Conservation (phyloP, 1,140 invertebrate species). For the Ooceraea biroi region DNA sequence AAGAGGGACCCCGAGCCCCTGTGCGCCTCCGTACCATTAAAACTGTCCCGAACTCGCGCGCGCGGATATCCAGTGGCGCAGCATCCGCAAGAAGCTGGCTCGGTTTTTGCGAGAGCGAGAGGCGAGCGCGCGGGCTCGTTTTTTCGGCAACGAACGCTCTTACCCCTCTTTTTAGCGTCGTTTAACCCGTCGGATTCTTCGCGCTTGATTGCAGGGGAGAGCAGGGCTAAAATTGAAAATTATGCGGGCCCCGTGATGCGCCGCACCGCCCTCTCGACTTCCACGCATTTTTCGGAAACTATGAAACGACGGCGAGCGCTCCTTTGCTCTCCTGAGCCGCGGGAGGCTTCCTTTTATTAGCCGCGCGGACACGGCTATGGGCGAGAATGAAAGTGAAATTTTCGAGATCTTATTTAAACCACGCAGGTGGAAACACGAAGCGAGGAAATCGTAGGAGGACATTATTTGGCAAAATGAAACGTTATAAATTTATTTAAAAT, state of each 20-base stretch:
- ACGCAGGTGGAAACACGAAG: not conserved
- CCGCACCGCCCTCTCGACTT: not conserved
- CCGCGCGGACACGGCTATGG: not conserved
- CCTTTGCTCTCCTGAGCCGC: no score
- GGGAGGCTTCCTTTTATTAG: constrained; percentile 1
- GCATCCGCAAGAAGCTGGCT: constrained; percentile 41
- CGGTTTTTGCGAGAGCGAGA: constrained; percentile 1
- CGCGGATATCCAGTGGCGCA: constrained; percentile 72
- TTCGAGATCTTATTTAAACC: not conserved
- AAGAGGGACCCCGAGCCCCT: constrained; percentile 22
- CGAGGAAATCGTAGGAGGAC: not conserved
- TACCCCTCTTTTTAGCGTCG: not conserved
- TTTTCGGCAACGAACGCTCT: constrained; percentile 28
- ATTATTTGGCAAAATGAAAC: not conserved
- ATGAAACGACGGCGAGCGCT: not conserved
- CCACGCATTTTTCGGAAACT: constrained; percentile 11
- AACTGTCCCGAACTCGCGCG: constrained; percentile 66
- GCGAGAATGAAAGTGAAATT: not conserved
- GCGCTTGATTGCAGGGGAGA: constrained; percentile 17
- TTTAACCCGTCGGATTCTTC: constrained; percentile 30
- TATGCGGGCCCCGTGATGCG: constrained; percentile 1
- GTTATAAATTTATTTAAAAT: constrained; percentile 6
- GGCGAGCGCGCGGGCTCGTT: constrained; percentile 3
- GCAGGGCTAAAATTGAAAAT: constrained; percentile 38
- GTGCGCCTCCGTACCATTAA: constrained; percentile 73